A percentile compares a stretch with the other conserved stretches of the same genome.
Evolutionary conservation across 2,113 vertebrate genomes (phyloP).

Genomic region (Campylomormyrus tamandua): DNA sequence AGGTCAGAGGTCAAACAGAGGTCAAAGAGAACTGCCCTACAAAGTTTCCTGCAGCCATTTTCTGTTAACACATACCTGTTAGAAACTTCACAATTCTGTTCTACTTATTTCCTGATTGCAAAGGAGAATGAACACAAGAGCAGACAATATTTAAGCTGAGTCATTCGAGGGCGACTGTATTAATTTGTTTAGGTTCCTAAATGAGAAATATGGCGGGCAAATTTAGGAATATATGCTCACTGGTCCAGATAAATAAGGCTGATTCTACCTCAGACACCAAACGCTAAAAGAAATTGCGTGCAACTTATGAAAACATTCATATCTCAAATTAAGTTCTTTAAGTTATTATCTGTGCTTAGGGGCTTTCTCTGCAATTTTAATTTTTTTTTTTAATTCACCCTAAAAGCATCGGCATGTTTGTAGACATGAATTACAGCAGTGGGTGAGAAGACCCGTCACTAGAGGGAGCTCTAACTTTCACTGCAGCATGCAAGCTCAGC

Average conservation of each 20-base stretch:
- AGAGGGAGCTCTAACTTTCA: background rate
- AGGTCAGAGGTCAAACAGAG: conserved; percentile 24
- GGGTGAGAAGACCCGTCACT: background rate
- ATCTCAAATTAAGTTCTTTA: background rate
- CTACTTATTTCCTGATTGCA: background rate
- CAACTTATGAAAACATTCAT: background rate
- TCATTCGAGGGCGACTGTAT: background rate
- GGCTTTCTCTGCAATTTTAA: too few species aligned
- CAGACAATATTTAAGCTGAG: background rate
- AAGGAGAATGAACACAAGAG: background rate
- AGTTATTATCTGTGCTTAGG: background rate
- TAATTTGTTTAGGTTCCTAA: background rate
- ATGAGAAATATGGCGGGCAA: background rate
- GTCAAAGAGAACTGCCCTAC: background rate
- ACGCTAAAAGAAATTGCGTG: background rate
- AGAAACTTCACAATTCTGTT: background rate
- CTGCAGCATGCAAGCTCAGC: background rate
- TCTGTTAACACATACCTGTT: background rate
- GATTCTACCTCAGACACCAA: background rate
- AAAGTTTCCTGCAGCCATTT: conserved; percentile 8
- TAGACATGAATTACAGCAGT: background rate
- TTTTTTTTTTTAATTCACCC: background rate
- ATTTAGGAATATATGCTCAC: background rate
- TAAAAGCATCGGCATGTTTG: background rate
- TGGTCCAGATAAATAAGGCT: background rate